Evolutionary conservation across 2,888 invertebrate species (phyloP), one percentile per base, ranked within the genome.

Genomic region (Pseudanteris insignis): DNA sequence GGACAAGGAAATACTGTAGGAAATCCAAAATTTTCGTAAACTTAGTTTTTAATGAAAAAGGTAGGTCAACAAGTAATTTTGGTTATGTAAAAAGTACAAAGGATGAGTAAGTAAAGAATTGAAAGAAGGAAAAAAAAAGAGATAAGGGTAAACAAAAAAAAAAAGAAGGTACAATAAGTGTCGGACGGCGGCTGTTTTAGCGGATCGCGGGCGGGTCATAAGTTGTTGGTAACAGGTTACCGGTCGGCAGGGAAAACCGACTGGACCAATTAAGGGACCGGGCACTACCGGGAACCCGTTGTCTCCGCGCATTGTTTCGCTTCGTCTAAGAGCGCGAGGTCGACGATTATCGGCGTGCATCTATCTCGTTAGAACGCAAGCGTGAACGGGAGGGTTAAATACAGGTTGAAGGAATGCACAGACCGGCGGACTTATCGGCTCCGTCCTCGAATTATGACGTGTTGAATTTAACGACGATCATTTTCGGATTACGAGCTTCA

Each of bases 341-440:
- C 53, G 47, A 11, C 65, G 68, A 72, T 68, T 76, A 76, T 74
- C 74, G 67, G 64, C 54, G 55, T 60, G 67, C 67, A 74, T 74
- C 73, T 73, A 70, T 70, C 72, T 72, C 72, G 73, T 74, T 75
- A 75, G 73, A 68, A 66, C 62, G 62, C 62, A 67, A 70, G 71
- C 68, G 73, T 72, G 72, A 74, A 72, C 67, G 65, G 47, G 47
- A 55, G 41, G 47, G 34, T 41, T 47, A 55, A 41, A 55, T 46
- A 36, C 47, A 41, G 36, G 29, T 71, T 67, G 65, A 55, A 62
- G 57, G 67, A 69, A 70, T 67, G 71, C 70, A 70, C 71, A 68
- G 67, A 63, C 47, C 18, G 25, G 36, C 10, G 38, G 18, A 33
- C 4, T 7, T 21, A 21, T 21, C 5, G 29, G 26, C 33, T 2